A percentile compares a stretch with the other conserved stretches of the same genome.
Evolutionary conservation across 2,797 vertebrate genomes (phyloP).

Genomic region (Alfaro cultratus): DNA sequence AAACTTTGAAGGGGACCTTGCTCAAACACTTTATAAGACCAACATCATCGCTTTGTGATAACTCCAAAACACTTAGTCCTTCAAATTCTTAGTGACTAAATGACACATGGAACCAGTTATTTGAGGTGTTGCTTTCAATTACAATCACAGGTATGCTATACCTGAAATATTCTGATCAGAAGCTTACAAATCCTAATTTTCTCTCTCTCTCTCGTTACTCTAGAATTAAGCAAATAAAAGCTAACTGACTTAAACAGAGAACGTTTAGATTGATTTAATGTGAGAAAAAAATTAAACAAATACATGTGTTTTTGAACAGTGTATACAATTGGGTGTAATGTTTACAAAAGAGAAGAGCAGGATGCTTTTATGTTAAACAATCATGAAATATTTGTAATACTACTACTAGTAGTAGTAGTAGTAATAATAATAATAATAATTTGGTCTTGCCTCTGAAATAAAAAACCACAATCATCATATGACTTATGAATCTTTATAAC

Average conservation of each 20-base stretch:
- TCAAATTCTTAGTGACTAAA: not conserved
- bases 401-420: not conserved
- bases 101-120: not conserved
- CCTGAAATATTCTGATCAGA: not conserved
- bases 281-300: not conserved
- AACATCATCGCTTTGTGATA: not conserved
- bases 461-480: not conserved
- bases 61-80: not conserved
- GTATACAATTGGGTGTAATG: not conserved
- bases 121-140: not conserved
- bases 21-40: not conserved
- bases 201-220: not conserved
- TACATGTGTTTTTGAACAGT: not conserved
- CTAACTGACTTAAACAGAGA: not conserved
- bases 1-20: not conserved
- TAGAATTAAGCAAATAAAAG: not conserved
- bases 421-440: not conserved
- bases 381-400: not conserved
- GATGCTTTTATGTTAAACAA: not conserved
- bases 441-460: not conserved
- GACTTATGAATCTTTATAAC: slow-evolving; percentile 4
- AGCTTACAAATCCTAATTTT: not conserved
- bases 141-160: not conserved
- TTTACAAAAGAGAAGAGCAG: not conserved
- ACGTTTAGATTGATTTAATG: not conserved